A percentile compares a stretch with the other conserved stretches of the same genome.
Evolutionary conservation across 1,140 invertebrate genomes (phyloP).

Genomic region (Paracyclopina nana): DNA sequence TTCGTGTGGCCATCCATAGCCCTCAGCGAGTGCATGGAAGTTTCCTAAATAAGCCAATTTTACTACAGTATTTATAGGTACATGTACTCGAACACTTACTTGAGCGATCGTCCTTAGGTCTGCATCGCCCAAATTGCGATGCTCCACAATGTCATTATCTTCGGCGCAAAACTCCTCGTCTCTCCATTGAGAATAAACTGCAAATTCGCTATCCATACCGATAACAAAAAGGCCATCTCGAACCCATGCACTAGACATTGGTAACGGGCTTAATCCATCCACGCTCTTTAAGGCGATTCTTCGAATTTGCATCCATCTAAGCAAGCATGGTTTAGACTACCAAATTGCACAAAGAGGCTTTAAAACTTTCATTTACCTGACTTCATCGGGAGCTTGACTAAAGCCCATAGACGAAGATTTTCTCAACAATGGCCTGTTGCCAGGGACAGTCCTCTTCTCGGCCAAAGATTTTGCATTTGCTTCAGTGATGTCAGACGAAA

Average conservation of each 20-base stretch:
- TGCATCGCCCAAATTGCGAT: conserved; percentile 52
- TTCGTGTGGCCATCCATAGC: no score
- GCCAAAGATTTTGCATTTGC: conserved; percentile 12
- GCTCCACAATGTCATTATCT: conserved; percentile 41
- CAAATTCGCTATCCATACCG: conserved; percentile 99
- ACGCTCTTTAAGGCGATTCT: conserved; percentile 78
- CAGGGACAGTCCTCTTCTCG: conserved; percentile 20
- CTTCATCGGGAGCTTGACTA: conserved; percentile 60
- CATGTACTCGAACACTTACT: no score
- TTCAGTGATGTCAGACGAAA: conserved; percentile 11
- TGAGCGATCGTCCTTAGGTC: conserved; percentile 49
- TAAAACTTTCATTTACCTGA: conserved; percentile 27
- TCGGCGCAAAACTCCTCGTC: conserved; percentile 25
- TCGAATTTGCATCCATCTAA: conserved; percentile 81
- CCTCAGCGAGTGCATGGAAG: no score
- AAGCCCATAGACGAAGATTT: conserved; percentile 67
- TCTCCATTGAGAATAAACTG: conserved; percentile 96
- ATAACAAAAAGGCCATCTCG: conserved; percentile 90
- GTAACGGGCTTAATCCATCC: conserved; percentile 80
- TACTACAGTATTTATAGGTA: no score
- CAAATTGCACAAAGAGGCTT: no score
- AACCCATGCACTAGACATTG: conserved; percentile 97
- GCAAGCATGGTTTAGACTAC: no score
- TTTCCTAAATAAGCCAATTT: no score
- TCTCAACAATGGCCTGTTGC: conserved; percentile 54